phyloP scores from a whole-genome alignment of 2,113 vertebrate species.

The Megaleporinus macrocephalus region DNA sequence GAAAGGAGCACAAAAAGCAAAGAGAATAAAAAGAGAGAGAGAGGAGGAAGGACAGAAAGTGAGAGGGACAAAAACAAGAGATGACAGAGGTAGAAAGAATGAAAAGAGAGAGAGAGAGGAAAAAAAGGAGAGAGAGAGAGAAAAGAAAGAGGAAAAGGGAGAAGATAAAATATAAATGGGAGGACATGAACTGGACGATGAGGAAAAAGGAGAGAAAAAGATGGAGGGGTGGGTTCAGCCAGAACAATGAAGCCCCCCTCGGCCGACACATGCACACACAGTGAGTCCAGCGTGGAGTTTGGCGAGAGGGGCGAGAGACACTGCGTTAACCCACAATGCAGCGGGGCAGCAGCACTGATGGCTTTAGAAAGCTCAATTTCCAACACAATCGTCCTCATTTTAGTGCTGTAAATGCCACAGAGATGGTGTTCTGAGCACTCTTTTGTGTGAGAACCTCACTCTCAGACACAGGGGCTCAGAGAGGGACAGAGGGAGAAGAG shows the following conservation, averaged over 20 bases:
- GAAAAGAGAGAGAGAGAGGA: too few relatives aligned
- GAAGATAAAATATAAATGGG: too few relatives aligned
- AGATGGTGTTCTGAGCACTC: conserved; percentile 72
- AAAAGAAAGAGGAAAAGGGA: too few relatives aligned
- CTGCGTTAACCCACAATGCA: conserved; percentile 78
- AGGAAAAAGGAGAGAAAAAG: too few relatives aligned
- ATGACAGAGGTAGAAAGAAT: too few relatives aligned
- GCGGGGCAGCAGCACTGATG: conserved; percentile 72
- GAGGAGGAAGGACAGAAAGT: too few relatives aligned
- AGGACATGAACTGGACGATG: too few relatives aligned
- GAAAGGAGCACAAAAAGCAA: too few relatives aligned
- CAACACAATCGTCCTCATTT: conserved; percentile 81
- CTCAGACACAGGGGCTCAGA: conserved; percentile 71
- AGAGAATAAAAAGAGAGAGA: neutral
- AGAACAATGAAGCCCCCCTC: conserved; percentile 67
- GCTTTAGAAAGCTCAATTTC: conserved; percentile 83
- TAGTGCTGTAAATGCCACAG: conserved; percentile 78
- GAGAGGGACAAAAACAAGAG: too few relatives aligned
- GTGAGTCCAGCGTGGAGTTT: conserved; percentile 71
- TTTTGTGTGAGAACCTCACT: conserved; percentile 75
- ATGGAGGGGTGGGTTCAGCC: neutral
- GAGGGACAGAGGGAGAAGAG: conserved; percentile 50
- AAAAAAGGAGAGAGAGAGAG: too few relatives aligned
- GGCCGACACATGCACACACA: neutral
- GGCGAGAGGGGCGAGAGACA: conserved; percentile 70